These are phyloP conservation scores for Cosmopolites sordidus DNA, from an alignment of 2,888 invertebrate genomes.

Conservation along the genomic window DNA sequence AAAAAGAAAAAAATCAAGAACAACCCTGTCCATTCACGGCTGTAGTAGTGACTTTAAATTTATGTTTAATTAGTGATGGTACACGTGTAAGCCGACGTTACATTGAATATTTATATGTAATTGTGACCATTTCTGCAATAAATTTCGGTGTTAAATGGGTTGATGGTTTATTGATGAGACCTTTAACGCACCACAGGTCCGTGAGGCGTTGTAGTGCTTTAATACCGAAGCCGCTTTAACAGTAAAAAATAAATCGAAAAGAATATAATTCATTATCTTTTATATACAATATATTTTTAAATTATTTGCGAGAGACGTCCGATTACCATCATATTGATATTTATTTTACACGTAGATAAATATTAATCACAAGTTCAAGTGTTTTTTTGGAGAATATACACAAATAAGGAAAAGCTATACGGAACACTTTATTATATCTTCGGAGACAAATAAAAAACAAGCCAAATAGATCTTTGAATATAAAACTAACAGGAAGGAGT, in stretches of 20 bases:
- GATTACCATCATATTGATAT: too few relatives aligned
- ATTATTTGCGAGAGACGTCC: too few relatives aligned
- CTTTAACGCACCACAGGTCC: slow-evolving; percentile 10
- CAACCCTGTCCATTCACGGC: slow-evolving; percentile 20
- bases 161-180: slow-evolving; percentile 22
- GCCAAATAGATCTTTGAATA: too few relatives aligned
- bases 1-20: slow-evolving; percentile 5
- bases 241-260: neutral
- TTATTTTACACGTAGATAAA: too few relatives aligned
- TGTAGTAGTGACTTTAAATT: slow-evolving; percentile 28
- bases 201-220: neutral
- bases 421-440: too few relatives aligned
- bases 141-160: slow-evolving; percentile 30
- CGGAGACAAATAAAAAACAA: too few relatives aligned
- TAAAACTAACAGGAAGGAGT: too few relatives aligned
- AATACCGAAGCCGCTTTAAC: neutral
- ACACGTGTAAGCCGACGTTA: slow-evolving; percentile 30
- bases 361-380: too few relatives aligned
- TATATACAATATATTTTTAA: too few relatives aligned
- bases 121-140: slow-evolving; percentile 32
- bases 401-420: too few relatives aligned
- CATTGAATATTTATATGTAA: slow-evolving; percentile 33
- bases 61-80: slow-evolving; percentile 33
- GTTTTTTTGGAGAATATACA: too few relatives aligned
- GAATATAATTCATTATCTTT: too few relatives aligned